These are phyloP conservation scores for Malacoraja senta DNA, from an alignment of 2,797 vertebrate genomes.

Conservation along the genomic window DNA sequence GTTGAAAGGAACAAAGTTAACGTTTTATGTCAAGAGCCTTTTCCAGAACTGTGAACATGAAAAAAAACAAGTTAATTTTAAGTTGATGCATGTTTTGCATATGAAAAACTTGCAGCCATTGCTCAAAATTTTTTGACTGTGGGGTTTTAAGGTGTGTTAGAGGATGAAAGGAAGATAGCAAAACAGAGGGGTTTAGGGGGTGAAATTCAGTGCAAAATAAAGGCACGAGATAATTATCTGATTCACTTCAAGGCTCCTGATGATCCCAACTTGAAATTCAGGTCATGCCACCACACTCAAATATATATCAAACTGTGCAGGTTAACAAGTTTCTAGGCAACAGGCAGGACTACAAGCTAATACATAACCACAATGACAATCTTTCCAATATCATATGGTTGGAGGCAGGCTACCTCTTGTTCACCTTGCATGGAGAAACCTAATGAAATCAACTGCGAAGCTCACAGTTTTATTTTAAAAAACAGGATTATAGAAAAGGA, in stretches of 20 bases:
- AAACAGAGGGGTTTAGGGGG: not conserved
- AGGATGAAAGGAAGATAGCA: too few relatives aligned
- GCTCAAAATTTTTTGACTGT: too few relatives aligned
- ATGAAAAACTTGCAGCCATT: too few relatives aligned
- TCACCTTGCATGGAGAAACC: not conserved
- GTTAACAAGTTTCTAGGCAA: conserved; percentile 49
- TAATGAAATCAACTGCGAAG: not conserved
- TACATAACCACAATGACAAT: conserved; percentile 30
- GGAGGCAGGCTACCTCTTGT: not conserved
- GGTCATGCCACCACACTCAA: conserved; percentile 12
- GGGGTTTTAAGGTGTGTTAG: too few relatives aligned
- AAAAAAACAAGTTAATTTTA: too few relatives aligned
- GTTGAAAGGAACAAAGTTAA: too few relatives aligned
- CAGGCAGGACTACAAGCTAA: conserved; percentile 53
- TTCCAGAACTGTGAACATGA: too few relatives aligned
- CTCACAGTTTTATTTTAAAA: not conserved
- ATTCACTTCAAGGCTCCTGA: not conserved
- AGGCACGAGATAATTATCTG: not conserved
- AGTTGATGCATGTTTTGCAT: too few relatives aligned
- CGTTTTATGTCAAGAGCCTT: too few relatives aligned
- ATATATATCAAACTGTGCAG: conserved; percentile 40
- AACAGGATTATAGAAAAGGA: not conserved
- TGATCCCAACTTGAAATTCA: conserved; percentile 28
- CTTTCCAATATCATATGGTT: conserved; percentile 3
- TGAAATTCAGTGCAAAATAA: not conserved